phyloP scores from a whole-genome alignment of 2,888 invertebrate species.

The Mongoloraphidia duomilia region DNA sequence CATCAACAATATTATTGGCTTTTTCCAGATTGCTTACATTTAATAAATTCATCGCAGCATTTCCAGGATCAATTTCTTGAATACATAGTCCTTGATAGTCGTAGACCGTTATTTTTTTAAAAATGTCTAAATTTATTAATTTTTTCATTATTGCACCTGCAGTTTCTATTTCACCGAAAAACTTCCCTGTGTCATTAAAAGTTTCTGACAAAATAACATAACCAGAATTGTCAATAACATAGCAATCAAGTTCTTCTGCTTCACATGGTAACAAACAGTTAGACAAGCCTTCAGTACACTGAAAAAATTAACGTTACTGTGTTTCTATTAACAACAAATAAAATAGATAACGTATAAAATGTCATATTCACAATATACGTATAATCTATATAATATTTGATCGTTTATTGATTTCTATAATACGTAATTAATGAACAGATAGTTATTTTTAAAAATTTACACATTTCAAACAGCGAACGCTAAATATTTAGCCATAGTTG shows the following conservation, averaged over 20 bases:
- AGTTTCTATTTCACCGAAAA: slow-evolving; percentile 66
- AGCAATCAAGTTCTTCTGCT: slow-evolving; percentile 58
- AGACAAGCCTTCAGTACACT: no score
- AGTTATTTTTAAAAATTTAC: no score
- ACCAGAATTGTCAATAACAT: slow-evolving; percentile 83
- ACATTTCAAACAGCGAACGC: no score
- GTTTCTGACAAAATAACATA: slow-evolving; percentile 65
- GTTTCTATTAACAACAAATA: no score
- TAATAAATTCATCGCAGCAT: slow-evolving; percentile 24
- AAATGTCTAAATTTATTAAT: slow-evolving; percentile 57
- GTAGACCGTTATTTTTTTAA: slow-evolving; percentile 59
- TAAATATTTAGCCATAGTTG: no score
- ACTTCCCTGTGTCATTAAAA: slow-evolving; percentile 55
- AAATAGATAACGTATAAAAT: no score
- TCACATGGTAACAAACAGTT: slow-evolving; percentile 40
- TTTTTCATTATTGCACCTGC: slow-evolving; percentile 56
- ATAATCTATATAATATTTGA: no score
- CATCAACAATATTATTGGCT: no score
- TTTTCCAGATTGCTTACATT: slow-evolving; percentile 22
- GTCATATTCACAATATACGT: no score
- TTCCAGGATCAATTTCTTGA: slow-evolving; percentile 25
- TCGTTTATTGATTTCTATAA: no score
- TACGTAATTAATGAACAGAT: no score
- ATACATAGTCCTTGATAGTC: slow-evolving; percentile 76
- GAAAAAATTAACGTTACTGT: no score